A percentile compares a stretch with the other conserved stretches of the same genome.
These are phyloP conservation scores for Polyodon spathula DNA, from an alignment of 2,113 vertebrate species.

Conservation along the genomic window DNA sequence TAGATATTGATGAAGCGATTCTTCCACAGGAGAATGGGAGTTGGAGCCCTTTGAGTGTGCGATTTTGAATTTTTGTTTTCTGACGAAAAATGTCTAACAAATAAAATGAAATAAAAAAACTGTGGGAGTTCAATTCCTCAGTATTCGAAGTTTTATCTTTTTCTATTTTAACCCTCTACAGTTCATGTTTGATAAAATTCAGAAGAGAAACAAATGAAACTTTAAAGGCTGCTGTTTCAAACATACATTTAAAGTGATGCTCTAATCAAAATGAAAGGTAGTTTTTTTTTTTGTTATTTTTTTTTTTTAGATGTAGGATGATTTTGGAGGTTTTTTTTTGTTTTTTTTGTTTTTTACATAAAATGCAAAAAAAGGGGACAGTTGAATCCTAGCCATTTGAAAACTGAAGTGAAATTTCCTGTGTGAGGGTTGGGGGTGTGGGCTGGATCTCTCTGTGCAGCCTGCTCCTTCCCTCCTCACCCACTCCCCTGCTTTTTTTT, in stretches of 20 bases:
- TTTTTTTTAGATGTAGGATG: constrained; percentile 28
- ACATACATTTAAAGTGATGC: constrained; percentile 13
- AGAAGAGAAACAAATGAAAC: constrained; percentile 24
- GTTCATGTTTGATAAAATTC: constrained; percentile 32
- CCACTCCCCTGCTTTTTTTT: no score
- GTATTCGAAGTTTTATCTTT: constrained; percentile 33
- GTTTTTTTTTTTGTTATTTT: constrained; percentile 11
- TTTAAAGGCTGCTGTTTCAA: constrained; percentile 44
- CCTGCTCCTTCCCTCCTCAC: constrained; percentile 14
- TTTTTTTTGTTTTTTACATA: constrained; percentile 15
- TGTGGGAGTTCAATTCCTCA: constrained; percentile 29
- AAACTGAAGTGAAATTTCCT: not conserved
- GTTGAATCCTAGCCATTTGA: constrained; percentile 25
- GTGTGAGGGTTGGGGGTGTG: no score
- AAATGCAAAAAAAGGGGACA: constrained; percentile 18
- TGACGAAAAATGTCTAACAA: constrained; percentile 46
- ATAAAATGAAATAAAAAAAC: constrained; percentile 29
- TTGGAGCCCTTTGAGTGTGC: constrained; percentile 47
- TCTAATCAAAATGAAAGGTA: constrained; percentile 33
- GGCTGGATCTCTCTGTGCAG: no score
- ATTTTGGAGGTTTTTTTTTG: constrained; percentile 27
- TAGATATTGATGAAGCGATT: constrained; percentile 31
- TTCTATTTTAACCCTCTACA: constrained; percentile 43
- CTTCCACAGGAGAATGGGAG: constrained; percentile 41
- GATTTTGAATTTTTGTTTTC: constrained; percentile 36